Percentiles rank a stretch among this genome's conserved stretches.
Conservation (phyloP, 2,888 invertebrate genomes). For the Dascillus cervinus region DNA sequence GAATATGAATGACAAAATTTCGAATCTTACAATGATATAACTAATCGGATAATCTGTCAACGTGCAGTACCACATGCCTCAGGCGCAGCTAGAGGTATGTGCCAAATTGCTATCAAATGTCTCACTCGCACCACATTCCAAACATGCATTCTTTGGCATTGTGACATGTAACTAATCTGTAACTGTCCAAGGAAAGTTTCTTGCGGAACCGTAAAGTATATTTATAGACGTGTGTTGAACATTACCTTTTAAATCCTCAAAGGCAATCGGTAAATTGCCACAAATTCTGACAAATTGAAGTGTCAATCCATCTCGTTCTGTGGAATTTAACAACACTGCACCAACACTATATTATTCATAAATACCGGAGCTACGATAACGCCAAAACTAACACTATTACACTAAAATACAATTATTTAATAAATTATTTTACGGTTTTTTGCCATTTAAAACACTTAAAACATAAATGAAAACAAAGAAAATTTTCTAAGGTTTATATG, state of each 20-base stretch:
- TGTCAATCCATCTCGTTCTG: conserved; percentile 39
- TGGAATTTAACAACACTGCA: conserved; percentile 36
- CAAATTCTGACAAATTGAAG: conserved; percentile 36
- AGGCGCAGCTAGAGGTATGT: conserved; percentile 32
- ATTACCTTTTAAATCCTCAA: conserved; percentile 34
- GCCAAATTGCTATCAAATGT: conserved; percentile 39
- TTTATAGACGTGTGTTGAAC: conserved; percentile 17
- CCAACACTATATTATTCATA: conserved; percentile 20
- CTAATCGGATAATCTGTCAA: no score
- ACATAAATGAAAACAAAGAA: conserved; percentile 44
- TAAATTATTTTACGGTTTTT: conserved; percentile 2
- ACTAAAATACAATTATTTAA: neutral
- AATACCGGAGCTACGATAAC: neutral
- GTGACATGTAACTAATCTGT: conserved; percentile 20
- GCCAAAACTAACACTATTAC: neutral
- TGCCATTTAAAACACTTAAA: conserved; percentile 34
- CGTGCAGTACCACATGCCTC: conserved; percentile 26
- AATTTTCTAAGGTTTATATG: conserved; percentile 40
- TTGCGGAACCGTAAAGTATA: conserved; percentile 11
- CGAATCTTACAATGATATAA: no score
- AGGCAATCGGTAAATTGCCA: conserved; percentile 31
- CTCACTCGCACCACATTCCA: conserved; percentile 36
- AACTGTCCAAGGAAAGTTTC: conserved; percentile 9
- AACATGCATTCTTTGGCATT: conserved; percentile 33
- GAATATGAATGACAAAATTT: no score